Base-by-base conservation (phyloP, 30 jellyfish, hydroid and myxozoan genomes). In the Turritopsis dohrnii region DNA sequence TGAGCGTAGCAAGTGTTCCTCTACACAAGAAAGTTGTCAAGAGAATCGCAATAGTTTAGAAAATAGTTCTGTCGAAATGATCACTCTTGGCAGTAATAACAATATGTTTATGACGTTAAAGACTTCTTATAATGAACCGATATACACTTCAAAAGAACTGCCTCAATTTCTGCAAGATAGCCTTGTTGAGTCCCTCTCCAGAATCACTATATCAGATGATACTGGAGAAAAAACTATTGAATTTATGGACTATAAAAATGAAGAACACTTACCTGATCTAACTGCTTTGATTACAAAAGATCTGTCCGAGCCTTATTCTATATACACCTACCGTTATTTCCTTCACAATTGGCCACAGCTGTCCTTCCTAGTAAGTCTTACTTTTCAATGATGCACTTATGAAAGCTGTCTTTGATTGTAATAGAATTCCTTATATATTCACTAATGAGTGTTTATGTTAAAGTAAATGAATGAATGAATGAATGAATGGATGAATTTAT, bases 301-400 rank as follows among this genome's bases (percentile, higher is more conserved):
- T 73, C 89, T 91, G 18, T 91, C 97, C 7, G 97, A 91, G 73
- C 97, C 97, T 25, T 91, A 91, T 75, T 91, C 97, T 9, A 82
- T 91, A 13, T 91, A 91, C 84, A 91, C 97, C 19, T 91, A 91
- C 52, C 88, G 97, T 7, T 91, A 91, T 82, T 91, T 91, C 75
- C 88, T 91, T 20, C 97, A 91, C 75, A 91, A 91, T 83, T 91
- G 97, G 97, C 97, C 97, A 4, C 97, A 91, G 87, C 80, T 91
- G 65, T 91, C 97, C 31, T 89, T 86, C 76, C 76, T 91, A 94
- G 97, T 91, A 91, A 87, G 97, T 41, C 21, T 7, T 24, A 8
- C 8, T 23, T 41, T 79, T 25, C 13, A 41, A 3, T 41, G 60
- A 13, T 41, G n/a, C n/a, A n/a, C n/a, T 41, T 5, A 41, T 5